phyloP scores from a whole-genome alignment of 30 jellyfish, hydroid and myxozoan species.

The Aurelia sp. region DNA sequence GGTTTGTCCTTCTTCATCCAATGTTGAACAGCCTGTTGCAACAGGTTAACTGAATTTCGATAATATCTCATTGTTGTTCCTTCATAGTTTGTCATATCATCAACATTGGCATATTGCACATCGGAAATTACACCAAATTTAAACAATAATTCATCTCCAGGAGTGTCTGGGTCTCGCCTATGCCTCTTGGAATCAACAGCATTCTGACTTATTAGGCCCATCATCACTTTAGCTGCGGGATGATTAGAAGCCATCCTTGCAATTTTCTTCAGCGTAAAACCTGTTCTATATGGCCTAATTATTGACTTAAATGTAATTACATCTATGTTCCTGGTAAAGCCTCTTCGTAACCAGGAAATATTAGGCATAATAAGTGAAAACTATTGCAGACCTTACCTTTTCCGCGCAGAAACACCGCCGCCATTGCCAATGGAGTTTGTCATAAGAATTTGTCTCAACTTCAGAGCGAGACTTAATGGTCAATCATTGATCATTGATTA shows the following conservation, averaged over 20 bases:
- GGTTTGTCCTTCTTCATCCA: slow-evolving; percentile 73
- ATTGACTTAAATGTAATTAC: too few relatives aligned
- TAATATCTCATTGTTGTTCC: slow-evolving; percentile 76
- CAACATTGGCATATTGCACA: slow-evolving; percentile 88
- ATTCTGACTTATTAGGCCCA: slow-evolving; percentile 18
- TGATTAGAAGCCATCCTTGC: too few relatives aligned
- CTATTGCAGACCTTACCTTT: slow-evolving; percentile 1
- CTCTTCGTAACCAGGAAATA: background rate
- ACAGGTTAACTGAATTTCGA: slow-evolving; percentile 68
- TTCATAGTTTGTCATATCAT: slow-evolving; percentile 60
- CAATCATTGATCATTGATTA: too few relatives aligned
- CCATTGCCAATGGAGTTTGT: too few relatives aligned
- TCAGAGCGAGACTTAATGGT: too few relatives aligned
- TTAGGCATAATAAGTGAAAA: background rate
- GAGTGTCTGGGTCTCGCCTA: background rate
- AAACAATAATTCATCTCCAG: slow-evolving; percentile 18
- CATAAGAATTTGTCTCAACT: too few relatives aligned
- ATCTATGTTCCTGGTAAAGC: too few relatives aligned
- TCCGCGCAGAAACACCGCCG: too few relatives aligned
- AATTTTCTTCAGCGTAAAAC: too few relatives aligned
- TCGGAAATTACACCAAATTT: slow-evolving; percentile 86
- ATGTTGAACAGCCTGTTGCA: slow-evolving; percentile 61
- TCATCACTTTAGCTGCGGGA: background rate
- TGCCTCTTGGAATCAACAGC: too few relatives aligned
- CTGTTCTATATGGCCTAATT: too few relatives aligned